These are phyloP conservation scores for cattle (Bos taurus) DNA, from an alignment of 2,113 vertebrate species.

Conservation along the genomic window ARS-UCD2.0 NC_037337.1:16084001-16084500, in stretches of 20 bases:
- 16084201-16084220: not conserved
- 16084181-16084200: slow-evolving; percentile 16
- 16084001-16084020: not conserved
- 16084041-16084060: not conserved
- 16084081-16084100: slow-evolving; percentile 16
- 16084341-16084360: not conserved
- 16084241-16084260: not conserved
- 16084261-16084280: not conserved
- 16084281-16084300: not conserved
- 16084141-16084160: slow-evolving; percentile 19
- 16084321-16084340: not conserved
- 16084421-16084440: not conserved
- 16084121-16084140: not conserved
- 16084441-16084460: not conserved
- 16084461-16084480: not conserved
- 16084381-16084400: not conserved
- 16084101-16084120: not conserved
- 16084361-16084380: not conserved
- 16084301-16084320: not conserved
- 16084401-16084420: not conserved
- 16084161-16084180: slow-evolving; percentile 9
- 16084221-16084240: slow-evolving; percentile 4
- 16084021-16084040: not conserved
- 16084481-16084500: not conserved
- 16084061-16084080: not conserved